Conservation (phyloP, 1,140 invertebrate species). For the Aphaenogaster rudis region DNA sequence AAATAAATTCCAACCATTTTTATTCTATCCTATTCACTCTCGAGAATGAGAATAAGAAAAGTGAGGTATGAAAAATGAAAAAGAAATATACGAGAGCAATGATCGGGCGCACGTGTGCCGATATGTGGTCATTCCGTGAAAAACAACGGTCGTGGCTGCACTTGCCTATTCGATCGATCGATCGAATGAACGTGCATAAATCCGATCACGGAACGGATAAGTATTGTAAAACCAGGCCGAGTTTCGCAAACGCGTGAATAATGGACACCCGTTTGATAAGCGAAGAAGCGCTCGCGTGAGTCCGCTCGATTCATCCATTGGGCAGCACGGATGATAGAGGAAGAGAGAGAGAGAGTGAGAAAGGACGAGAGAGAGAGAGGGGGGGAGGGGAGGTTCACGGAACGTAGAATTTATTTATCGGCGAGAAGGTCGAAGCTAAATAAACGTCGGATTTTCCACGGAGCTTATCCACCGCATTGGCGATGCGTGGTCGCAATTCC, state of each 20-base stretch:
- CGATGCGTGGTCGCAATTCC: slow-evolving; percentile 58
- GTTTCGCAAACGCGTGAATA: slow-evolving; percentile 81
- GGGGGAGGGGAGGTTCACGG: slow-evolving; percentile 53
- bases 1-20: slow-evolving; percentile 6
- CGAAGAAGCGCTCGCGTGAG: slow-evolving; percentile 83
- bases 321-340: background rate
- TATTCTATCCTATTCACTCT: slow-evolving; percentile 15
- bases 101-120: slow-evolving; percentile 59
- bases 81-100: slow-evolving; percentile 59
- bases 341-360: background rate
- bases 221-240: slow-evolving; percentile 75
- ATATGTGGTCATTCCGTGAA: slow-evolving; percentile 71
- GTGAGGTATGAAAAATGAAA: slow-evolving; percentile 50
- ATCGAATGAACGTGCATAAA: slow-evolving; percentile 63
- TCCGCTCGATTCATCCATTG: slow-evolving; percentile 78
- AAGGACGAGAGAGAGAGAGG: slow-evolving; percentile 34
- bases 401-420: slow-evolving; percentile 83
- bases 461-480: slow-evolving; percentile 75
- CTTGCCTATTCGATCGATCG: slow-evolving; percentile 64
- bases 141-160: slow-evolving; percentile 67
- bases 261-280: slow-evolving; percentile 85
- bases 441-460: slow-evolving; percentile 83
- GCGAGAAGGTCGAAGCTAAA: slow-evolving; percentile 83
- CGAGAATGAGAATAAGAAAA: slow-evolving; percentile 21
- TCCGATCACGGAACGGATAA: slow-evolving; percentile 58